phyloP scores from a whole-genome alignment of 2,888 invertebrate genomes.

The Nymphalis urticae region DNA sequence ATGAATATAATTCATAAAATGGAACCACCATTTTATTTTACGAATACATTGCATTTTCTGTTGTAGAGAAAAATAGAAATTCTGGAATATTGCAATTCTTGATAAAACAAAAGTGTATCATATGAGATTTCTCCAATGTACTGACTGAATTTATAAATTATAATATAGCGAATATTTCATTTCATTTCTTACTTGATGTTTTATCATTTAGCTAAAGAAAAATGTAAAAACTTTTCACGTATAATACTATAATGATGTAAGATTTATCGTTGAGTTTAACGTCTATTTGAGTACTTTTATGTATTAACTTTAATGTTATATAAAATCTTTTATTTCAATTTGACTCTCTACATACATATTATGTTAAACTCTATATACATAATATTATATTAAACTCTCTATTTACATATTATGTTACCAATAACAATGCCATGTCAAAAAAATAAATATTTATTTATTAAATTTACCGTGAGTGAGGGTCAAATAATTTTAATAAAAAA shows the following conservation, averaged over 20 bases:
- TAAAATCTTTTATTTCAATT: neutral
- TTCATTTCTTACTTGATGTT: constrained; percentile 1
- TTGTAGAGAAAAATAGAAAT: neutral
- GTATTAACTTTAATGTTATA: neutral
- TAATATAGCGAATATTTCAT: neutral
- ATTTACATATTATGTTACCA: neutral
- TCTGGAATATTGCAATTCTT: constrained; percentile 10
- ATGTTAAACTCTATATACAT: neutral
- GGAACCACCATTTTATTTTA: neutral
- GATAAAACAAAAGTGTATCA: neutral
- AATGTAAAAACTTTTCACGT: constrained; percentile 8
- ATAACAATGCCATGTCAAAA: too few species aligned
- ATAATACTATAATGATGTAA: neutral
- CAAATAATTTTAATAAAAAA: too few species aligned
- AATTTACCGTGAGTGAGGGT: too few species aligned
- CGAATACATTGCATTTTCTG: neutral
- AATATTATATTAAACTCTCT: too few species aligned
- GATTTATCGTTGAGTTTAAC: neutral
- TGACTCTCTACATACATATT: neutral
- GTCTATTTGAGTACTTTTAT: neutral
- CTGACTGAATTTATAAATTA: constrained; percentile 3
- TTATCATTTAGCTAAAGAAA: neutral
- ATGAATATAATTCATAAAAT: too few species aligned
- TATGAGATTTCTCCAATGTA: constrained; percentile 4
- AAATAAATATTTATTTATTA: too few species aligned